phyloP scores from a whole-genome alignment of 1,140 invertebrate species.

The Kradibia gibbosae region DNA sequence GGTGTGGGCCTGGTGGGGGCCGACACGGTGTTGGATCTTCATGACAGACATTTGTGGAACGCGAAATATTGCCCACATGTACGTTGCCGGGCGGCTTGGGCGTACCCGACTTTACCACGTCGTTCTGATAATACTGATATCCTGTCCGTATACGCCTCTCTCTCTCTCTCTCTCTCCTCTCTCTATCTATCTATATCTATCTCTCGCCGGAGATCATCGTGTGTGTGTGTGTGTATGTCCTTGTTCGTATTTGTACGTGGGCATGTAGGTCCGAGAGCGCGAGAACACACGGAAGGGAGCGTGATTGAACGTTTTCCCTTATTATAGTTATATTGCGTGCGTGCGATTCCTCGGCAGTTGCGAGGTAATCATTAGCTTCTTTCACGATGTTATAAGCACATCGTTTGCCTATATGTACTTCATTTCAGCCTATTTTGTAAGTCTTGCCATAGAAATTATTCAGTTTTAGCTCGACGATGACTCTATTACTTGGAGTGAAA shows the following conservation, averaged over 20 bases:
- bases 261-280: no score
- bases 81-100: not conserved
- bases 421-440: not conserved
- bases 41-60: not conserved
- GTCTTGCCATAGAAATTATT: conserved; percentile 7
- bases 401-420: conserved; percentile 46
- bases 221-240: not conserved
- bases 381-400: conserved; percentile 51
- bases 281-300: not conserved
- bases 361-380: conserved; percentile 5
- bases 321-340: conserved; percentile 2
- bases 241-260: no score
- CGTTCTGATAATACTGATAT: not conserved
- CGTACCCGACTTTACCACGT: not conserved
- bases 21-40: not conserved
- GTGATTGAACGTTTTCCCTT: not conserved
- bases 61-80: not conserved
- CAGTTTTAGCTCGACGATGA: conserved; percentile 43
- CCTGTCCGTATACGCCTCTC: no score
- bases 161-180: no score
- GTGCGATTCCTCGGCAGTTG: not conserved
- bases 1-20: not conserved
- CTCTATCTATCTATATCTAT: no score
- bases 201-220: not conserved
- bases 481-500: conserved; percentile 39